phyloP scores from a whole-genome alignment of 2,113 vertebrate species.

The Nyctereutes procyonoides region DNA sequence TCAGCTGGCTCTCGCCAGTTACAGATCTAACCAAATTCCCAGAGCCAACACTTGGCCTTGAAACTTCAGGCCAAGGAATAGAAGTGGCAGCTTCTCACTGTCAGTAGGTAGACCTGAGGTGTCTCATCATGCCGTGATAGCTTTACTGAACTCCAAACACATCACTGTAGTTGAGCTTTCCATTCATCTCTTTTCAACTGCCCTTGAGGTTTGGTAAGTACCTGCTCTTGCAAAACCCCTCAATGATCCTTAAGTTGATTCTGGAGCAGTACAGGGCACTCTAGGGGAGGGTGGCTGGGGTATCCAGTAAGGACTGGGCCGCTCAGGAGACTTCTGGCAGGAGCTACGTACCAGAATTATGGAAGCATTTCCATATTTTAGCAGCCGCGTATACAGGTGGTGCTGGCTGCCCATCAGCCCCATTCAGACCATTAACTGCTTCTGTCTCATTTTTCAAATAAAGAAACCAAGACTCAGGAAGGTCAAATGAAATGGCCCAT shows the following conservation, averaged over 20 bases:
- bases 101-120: not conserved
- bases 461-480: constrained; percentile 48
- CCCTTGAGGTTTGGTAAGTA: accelerated
- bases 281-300: accelerated
- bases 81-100: not conserved
- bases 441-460: constrained; percentile 53
- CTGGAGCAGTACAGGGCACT: no score
- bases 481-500: constrained; percentile 51
- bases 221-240: not conserved
- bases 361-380: not conserved
- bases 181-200: not conserved
- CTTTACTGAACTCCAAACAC: not conserved
- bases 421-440: not conserved
- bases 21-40: not conserved
- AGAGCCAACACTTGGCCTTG: not conserved
- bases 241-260: not conserved
- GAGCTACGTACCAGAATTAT: no score
- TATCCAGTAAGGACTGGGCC: not conserved
- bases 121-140: not conserved
- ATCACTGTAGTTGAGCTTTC: not conserved
- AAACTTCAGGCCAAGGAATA: not conserved
- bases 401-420: not conserved
- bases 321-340: not conserved
- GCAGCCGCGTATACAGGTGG: not conserved
- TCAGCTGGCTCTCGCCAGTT: not conserved